Conservation (phyloP, 1,140 invertebrate species). For the Thaumatotibia leucotreta region DNA sequence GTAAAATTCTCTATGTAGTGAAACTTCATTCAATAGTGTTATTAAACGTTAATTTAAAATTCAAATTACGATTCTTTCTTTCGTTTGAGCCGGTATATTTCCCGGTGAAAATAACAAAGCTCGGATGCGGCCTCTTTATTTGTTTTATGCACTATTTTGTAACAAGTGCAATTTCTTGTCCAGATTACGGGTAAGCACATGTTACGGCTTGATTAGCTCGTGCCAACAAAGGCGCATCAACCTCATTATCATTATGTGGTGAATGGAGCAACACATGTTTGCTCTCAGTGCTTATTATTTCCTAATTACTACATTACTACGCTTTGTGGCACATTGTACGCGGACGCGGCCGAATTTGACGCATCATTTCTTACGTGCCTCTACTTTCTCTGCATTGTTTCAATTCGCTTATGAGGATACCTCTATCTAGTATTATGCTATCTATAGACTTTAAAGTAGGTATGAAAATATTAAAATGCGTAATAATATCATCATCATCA, state of each 20-base stretch:
- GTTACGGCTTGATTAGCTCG: conserved; percentile 3
- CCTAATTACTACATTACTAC: conserved; percentile 37
- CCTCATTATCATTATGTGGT: conserved; percentile 11
- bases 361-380: conserved; percentile 28
- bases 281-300: conserved; percentile 28
- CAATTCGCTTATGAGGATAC: conserved; percentile 1
- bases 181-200: not conserved
- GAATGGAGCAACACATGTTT: conserved; percentile 18
- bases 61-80: too few relatives aligned
- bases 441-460: too few relatives aligned
- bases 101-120: too few relatives aligned
- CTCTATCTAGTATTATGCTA: conserved; percentile 9
- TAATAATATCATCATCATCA: too few relatives aligned
- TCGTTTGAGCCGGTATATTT: too few relatives aligned
- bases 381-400: conserved; percentile 23
- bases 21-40: too few relatives aligned
- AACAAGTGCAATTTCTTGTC: not conserved
- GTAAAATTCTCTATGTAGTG: too few relatives aligned
- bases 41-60: too few relatives aligned
- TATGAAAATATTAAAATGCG: too few relatives aligned
- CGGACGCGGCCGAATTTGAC: conserved; percentile 22
- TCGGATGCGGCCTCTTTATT: not conserved
- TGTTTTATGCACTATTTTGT: not conserved
- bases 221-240: conserved; percentile 24
- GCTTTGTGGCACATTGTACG: conserved; percentile 24